Evolutionary conservation across 2,797 vertebrate genomes (phyloP), one percentile per base, ranked within the genome.

Genomic region (Lophius americanus): DNA sequence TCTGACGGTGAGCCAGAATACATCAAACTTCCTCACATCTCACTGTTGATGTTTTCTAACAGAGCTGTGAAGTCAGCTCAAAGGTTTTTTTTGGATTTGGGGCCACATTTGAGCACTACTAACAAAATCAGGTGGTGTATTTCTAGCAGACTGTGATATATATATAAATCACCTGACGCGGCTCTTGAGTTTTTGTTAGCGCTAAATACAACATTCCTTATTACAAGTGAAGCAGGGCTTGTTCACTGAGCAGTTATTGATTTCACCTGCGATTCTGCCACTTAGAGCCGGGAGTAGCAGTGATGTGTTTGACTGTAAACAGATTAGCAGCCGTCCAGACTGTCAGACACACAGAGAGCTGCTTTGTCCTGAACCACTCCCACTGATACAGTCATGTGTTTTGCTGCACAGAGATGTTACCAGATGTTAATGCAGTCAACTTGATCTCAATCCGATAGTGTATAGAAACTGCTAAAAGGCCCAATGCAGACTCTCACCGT

Each of bases 401-500:
- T 67, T 51, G 59, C 70, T 62, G 65, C 43, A 9, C 13, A 2
- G 64, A 58, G 68, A 72, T 86, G 87, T 85, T 75, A 64, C 44
- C 12, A 69, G 79, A 76, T 83, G 85, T 82, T 85, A 23, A 84
- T 83, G 84, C 70, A 76, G 46, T 84, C 79, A 73, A 89, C 76
- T 77, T 80, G 84, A 89, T 76, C 85, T 83, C 70, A 83, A 86
- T 85, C 81, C 85, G 77, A 88, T 89, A 88, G 56, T 11, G 68
- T 60, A 32, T 48, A 41, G 67, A 67, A 79, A 7, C 59, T 61
- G 70, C 47, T 81, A 68, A 82, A 78, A 76, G 75, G 79, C 64
- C 59, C 60, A 44, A 48, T 66, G 71, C 53, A 60, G 64, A 63
- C 74, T 47, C 60, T 8, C 49, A 33, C 54, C 55, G 66, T 53